A percentile compares a stretch with the other conserved stretches of the same genome.
Conservation (phyloP, 2,888 invertebrate genomes). For the Hypercompe scribonia region DNA sequence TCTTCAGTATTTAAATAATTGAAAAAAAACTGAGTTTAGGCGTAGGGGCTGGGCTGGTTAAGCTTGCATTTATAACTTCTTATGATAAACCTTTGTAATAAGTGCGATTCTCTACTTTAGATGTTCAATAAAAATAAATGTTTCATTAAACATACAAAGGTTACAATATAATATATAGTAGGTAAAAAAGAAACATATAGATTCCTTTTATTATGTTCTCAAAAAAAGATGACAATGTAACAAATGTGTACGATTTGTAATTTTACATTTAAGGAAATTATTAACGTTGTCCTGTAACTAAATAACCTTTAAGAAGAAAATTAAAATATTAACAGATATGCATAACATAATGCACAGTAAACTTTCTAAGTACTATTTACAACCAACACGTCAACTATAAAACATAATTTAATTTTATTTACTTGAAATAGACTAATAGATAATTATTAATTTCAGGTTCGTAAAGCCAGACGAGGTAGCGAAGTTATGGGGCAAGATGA, state of each 20-base stretch:
- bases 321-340: slow-evolving; percentile 24
- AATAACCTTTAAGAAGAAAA: slow-evolving; percentile 34
- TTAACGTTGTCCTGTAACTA: slow-evolving; percentile 21
- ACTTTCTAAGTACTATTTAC: slow-evolving; percentile 43
- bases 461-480: slow-evolving; percentile 95
- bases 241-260: slow-evolving; percentile 30
- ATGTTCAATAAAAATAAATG: too few relatives aligned
- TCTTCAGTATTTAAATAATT: not conserved
- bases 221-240: slow-evolving; percentile 15
- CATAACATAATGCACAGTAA: slow-evolving; percentile 42
- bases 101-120: too few relatives aligned
- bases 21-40: too few relatives aligned
- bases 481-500: slow-evolving; percentile 94
- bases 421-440: slow-evolving; percentile 40
- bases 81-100: too few relatives aligned
- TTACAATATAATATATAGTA: not conserved
- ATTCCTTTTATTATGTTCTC: slow-evolving; percentile 8
- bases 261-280: slow-evolving; percentile 37
- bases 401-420: slow-evolving; percentile 37
- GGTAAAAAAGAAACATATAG: too few relatives aligned
- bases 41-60: too few relatives aligned
- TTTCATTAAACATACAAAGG: too few relatives aligned
- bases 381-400: slow-evolving; percentile 35
- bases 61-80: not conserved
- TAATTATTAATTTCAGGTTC: slow-evolving; percentile 86